A percentile compares a stretch with the other conserved stretches of the same genome.
Evolutionary conservation across 2,113 vertebrate species (phyloP).

Genomic region (Papio anubis): DNA sequence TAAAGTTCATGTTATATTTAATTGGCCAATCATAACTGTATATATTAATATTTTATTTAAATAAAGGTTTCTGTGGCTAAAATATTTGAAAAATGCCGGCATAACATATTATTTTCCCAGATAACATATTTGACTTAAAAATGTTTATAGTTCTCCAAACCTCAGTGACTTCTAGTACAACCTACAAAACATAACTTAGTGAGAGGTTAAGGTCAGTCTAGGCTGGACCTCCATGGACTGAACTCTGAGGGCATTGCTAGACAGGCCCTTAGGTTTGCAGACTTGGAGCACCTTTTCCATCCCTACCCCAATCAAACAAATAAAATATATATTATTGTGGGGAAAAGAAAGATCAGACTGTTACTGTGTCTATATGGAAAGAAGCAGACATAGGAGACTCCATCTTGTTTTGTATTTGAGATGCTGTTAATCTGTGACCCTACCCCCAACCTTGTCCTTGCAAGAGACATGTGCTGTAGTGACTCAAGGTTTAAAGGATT

Average conservation of each 20-base stretch:
- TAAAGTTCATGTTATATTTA: background rate
- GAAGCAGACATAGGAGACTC: too few relatives aligned
- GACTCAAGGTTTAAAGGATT: too few relatives aligned
- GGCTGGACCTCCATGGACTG: background rate
- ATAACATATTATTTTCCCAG: background rate
- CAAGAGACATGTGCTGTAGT: too few relatives aligned
- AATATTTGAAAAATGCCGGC: background rate
- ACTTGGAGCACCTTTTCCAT: background rate
- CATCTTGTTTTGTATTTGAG: too few relatives aligned
- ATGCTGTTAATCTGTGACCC: too few relatives aligned
- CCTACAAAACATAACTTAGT: background rate
- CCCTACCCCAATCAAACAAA: background rate
- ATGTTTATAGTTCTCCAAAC: background rate
- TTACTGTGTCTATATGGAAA: too few relatives aligned
- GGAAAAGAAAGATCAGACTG: too few relatives aligned
- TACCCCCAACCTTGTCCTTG: too few relatives aligned
- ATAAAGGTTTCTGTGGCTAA: background rate
- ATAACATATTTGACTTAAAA: background rate
- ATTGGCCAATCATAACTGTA: background rate
- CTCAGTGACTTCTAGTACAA: background rate
- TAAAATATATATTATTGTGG: background rate
- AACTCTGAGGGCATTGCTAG: background rate
- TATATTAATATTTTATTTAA: background rate
- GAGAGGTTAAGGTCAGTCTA: background rate
- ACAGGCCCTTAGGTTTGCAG: background rate